phyloP scores from a whole-genome alignment of 2,113 vertebrate species.

The Chionodraco myersi region DNA sequence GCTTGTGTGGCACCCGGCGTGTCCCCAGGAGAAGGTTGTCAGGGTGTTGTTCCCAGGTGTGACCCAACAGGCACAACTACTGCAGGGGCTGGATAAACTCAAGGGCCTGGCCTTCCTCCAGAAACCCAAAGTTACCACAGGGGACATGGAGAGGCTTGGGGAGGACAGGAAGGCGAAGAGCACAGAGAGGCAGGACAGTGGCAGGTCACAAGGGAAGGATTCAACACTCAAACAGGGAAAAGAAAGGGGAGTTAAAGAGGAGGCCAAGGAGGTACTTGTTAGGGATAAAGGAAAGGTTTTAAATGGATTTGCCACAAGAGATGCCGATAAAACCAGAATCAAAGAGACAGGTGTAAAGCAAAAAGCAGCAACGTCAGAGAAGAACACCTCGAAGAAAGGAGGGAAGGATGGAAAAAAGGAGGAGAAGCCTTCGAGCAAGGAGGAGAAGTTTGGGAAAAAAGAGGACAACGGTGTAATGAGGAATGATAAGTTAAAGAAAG shows the following conservation, averaged over 20 bases:
- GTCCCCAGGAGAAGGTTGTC: slow-evolving; percentile 81
- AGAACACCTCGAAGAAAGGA: slow-evolving; percentile 83
- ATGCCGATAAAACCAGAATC: slow-evolving; percentile 81
- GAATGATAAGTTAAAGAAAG: slow-evolving; percentile 74
- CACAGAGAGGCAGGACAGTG: slow-evolving; percentile 89
- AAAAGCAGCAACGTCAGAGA: slow-evolving; percentile 70
- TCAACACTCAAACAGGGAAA: slow-evolving; percentile 59
- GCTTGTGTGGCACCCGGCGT: slow-evolving; percentile 93
- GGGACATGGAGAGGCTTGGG: slow-evolving; percentile 83
- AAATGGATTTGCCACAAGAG: slow-evolving; percentile 72
- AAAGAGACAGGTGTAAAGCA: slow-evolving; percentile 71
- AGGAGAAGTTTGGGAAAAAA: slow-evolving; percentile 80
- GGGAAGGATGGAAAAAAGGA: slow-evolving; percentile 77
- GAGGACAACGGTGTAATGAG: slow-evolving; percentile 71
- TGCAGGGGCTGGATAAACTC: slow-evolving; percentile 92
- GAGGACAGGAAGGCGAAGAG: slow-evolving; percentile 66
- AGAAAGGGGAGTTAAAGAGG: slow-evolving; percentile 68
- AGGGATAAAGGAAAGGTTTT: slow-evolving; percentile 81
- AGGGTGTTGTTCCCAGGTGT: slow-evolving; percentile 85
- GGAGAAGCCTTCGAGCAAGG: slow-evolving; percentile 80
- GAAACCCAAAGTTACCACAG: slow-evolving; percentile 88
- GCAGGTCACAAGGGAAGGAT: slow-evolving; percentile 82
- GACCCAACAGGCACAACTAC: slow-evolving; percentile 89
- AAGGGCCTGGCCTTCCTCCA: slow-evolving; percentile 91
- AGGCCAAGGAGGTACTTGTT: slow-evolving; percentile 69